Conservation (phyloP, 2,113 vertebrate species). For the Nestor notabilis region DNA sequence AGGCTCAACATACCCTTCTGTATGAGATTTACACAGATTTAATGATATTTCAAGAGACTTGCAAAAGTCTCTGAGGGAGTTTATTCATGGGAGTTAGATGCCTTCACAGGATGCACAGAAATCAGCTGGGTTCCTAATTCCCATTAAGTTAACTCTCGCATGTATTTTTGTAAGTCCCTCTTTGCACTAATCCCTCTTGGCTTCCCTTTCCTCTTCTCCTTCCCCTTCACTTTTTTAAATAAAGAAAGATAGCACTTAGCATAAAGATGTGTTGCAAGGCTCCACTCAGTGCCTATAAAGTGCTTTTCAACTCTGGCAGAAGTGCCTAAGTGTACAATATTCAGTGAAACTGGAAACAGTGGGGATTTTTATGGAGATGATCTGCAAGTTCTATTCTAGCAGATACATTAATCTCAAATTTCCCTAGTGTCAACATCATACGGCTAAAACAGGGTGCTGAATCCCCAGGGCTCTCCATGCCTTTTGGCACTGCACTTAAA, state of each 20-base stretch:
- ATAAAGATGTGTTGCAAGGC: slow-evolving; percentile 13
- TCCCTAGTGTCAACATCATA: background rate
- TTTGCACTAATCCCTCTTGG: slow-evolving; percentile 27
- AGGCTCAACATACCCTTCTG: background rate
- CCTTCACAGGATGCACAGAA: background rate
- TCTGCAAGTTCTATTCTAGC: background rate
- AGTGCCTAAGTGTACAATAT: background rate
- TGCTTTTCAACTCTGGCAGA: slow-evolving; percentile 25
- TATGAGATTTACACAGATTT: background rate
- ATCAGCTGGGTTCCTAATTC: background rate
- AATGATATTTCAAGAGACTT: background rate
- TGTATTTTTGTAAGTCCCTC: slow-evolving; percentile 18
- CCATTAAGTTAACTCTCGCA: background rate
- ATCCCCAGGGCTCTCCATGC: background rate
- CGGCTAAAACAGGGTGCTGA: background rate
- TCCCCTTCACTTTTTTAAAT: slow-evolving; percentile 34
- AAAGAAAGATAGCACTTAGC: slow-evolving; percentile 25
- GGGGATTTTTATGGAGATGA: background rate
- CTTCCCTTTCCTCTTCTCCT: background rate
- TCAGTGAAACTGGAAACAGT: background rate
- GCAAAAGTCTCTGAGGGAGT: background rate
- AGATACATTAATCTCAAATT: background rate
- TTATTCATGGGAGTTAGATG: background rate
- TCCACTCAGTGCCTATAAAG: slow-evolving; percentile 20
- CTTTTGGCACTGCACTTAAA: slow-evolving; percentile 25